Conservation (phyloP, 2,113 vertebrate species). For the Falcunculus frontatus region DNA sequence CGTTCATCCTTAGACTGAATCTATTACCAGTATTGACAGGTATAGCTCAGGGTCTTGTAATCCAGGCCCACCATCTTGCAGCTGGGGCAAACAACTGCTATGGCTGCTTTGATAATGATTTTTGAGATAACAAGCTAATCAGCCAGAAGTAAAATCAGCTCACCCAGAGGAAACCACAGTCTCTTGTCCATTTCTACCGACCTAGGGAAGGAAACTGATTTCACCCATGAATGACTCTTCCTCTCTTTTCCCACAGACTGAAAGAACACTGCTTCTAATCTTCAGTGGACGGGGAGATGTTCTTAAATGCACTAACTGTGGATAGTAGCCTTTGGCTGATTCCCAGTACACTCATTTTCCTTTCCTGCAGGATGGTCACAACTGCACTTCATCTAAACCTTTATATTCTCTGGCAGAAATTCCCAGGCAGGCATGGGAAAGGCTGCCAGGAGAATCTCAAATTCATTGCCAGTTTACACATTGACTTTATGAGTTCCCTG, state of each 20-base stretch:
- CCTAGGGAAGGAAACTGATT: neutral
- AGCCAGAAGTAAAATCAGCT: neutral
- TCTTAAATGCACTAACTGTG: neutral
- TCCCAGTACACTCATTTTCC: neutral
- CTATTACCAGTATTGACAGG: neutral
- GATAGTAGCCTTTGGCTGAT: neutral
- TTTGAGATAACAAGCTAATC: neutral
- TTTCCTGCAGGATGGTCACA: neutral
- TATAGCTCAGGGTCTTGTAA: neutral
- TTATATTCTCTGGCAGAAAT: neutral
- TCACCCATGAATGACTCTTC: neutral
- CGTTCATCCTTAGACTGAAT: neutral
- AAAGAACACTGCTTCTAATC: neutral
- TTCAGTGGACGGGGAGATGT: neutral
- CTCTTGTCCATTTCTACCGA: neutral
- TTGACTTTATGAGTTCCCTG: neutral
- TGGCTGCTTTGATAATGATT: neutral
- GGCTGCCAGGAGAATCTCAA: neutral
- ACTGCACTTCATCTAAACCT: neutral
- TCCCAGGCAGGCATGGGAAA: neutral
- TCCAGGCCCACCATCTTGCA: neutral
- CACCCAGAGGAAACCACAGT: neutral
- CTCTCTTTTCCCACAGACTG: neutral
- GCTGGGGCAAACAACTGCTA: neutral
- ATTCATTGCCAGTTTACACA: neutral